A percentile compares a stretch with the other conserved stretches of the same genome.
Evolutionary conservation across 2,113 vertebrate genomes (phyloP).

Genomic region (rat (Rattus norvegicus)): GRCr8 NC_086021.1:153169001-153169500

Average conservation of each 20-base stretch:
- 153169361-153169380: background rate
- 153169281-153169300: slow-evolving; percentile 21
- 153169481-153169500: background rate
- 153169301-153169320: background rate
- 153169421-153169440: background rate
- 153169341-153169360: background rate
- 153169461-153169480: background rate
- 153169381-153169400: background rate
- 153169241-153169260: background rate
- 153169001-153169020: background rate
- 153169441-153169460: no score
- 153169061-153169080: no score
- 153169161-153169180: background rate
- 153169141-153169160: background rate
- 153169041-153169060: slow-evolving; percentile 5
- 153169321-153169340: background rate
- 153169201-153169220: background rate
- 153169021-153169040: background rate
- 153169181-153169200: background rate
- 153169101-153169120: background rate
- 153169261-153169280: background rate
- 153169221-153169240: background rate
- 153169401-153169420: background rate
- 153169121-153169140: rapidly evolving
- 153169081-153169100: background rate